Evolutionary conservation across 1,140 invertebrate genomes (phyloP).

Genomic region (Thrips palmi): DNA sequence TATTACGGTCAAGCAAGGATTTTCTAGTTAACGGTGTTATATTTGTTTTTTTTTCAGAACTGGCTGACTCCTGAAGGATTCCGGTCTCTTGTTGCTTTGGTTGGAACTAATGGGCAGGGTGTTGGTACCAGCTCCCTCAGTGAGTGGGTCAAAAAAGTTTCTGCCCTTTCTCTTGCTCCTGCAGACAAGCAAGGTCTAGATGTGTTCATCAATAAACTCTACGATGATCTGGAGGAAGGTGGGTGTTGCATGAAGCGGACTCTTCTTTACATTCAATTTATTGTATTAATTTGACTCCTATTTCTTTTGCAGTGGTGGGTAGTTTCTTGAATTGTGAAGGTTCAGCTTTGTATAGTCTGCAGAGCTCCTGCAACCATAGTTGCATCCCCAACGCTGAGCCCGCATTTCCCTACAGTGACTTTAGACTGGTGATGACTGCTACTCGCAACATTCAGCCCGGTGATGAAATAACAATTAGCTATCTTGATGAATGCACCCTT

Average conservation of each 20-base stretch:
- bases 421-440: slow-evolving; percentile 57
- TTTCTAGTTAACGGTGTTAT: no score
- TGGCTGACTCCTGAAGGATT: slow-evolving; percentile 80
- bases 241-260: slow-evolving; percentile 14
- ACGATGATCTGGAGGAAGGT: slow-evolving; percentile 71
- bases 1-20: slow-evolving; percentile 5
- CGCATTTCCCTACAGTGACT: slow-evolving; percentile 70
- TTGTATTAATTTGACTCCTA: slow-evolving; percentile 10
- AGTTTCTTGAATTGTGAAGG: slow-evolving; percentile 90
- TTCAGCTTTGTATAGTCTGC: slow-evolving; percentile 66
- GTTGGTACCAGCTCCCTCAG: slow-evolving; percentile 79
- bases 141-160: slow-evolving; percentile 64
- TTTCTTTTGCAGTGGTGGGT: slow-evolving; percentile 48
- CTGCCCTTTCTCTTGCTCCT: slow-evolving; percentile 39
- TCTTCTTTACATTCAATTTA: neutral
- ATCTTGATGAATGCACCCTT: slow-evolving; percentile 70
- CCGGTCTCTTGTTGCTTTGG: slow-evolving; percentile 61
- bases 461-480: slow-evolving; percentile 82
- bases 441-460: slow-evolving; percentile 51
- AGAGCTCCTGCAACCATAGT: slow-evolving; percentile 84
- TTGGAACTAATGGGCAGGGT: slow-evolving; percentile 88
- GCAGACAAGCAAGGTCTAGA: slow-evolving; percentile 48
- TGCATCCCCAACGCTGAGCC: slow-evolving; percentile 76
- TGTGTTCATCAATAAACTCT: slow-evolving; percentile 60
- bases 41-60: slow-evolving; percentile 29